These are phyloP conservation scores for silkworm (Bombyx mori) DNA, from an alignment of 1,140 invertebrate genomes.

Conservation along the genomic window DNA sequence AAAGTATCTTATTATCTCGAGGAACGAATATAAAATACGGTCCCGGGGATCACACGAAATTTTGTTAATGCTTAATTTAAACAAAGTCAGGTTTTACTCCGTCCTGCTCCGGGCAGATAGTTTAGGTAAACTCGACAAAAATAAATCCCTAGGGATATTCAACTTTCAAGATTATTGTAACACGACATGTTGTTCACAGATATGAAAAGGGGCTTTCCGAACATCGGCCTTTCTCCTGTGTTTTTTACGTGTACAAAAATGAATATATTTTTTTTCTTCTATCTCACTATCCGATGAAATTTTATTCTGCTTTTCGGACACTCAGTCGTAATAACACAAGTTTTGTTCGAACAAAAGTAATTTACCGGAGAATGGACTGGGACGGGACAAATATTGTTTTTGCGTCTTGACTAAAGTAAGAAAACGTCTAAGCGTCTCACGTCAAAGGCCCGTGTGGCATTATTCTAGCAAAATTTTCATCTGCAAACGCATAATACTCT, in stretches of 20 bases:
- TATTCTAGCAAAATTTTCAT: slow-evolving; percentile 6
- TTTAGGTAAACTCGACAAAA: slow-evolving; percentile 3
- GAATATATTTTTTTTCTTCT: too few species aligned
- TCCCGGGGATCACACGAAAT: slow-evolving; percentile 6
- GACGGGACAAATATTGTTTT: slow-evolving; percentile 1
- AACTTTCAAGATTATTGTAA: too few species aligned
- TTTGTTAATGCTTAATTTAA: slow-evolving; percentile 11
- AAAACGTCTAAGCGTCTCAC: slow-evolving; percentile 2
- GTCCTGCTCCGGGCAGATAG: background rate
- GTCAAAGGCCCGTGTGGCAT: background rate
- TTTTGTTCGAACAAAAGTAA: slow-evolving; percentile 5
- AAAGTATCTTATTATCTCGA: slow-evolving; percentile 18
- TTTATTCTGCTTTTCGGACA: background rate
- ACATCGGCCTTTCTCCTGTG: too few species aligned
- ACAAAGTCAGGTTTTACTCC: slow-evolving; percentile 4
- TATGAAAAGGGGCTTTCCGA: too few species aligned
- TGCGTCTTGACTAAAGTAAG: background rate
- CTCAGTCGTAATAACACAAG: background rate
- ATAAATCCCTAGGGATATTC: background rate
- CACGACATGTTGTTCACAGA: too few species aligned
- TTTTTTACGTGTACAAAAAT: too few species aligned
- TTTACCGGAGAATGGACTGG: slow-evolving; percentile 1
- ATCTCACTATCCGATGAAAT: too few species aligned
- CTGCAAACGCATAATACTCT: slow-evolving; percentile 1
- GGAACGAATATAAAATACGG: slow-evolving; percentile 10